Conservation (phyloP, 2,888 invertebrate species). For the Nymphalis urticae region DNA sequence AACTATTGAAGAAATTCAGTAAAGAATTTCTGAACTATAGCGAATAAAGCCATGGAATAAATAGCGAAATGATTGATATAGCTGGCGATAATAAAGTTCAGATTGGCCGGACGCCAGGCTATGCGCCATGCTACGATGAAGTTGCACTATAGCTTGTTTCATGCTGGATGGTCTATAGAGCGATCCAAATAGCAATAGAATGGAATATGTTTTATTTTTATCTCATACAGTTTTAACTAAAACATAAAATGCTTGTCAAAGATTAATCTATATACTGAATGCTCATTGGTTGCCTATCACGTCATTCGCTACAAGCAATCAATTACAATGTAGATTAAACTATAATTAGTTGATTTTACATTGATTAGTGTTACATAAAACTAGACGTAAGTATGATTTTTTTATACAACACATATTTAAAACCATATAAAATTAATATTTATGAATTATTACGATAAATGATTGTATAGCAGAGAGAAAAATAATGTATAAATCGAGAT, state of each 20-base stretch:
- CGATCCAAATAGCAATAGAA: neutral
- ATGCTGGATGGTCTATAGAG: constrained; percentile 7
- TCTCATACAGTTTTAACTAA: neutral
- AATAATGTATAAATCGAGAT: too few relatives aligned
- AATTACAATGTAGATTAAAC: too few relatives aligned
- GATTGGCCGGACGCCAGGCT: constrained; percentile 40
- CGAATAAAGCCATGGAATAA: constrained; percentile 31
- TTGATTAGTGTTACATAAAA: too few relatives aligned
- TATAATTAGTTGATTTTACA: too few relatives aligned
- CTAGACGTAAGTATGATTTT: too few relatives aligned
- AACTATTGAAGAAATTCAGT: constrained; percentile 3
- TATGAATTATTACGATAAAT: too few relatives aligned
- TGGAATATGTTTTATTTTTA: neutral
- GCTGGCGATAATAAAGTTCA: constrained; percentile 42
- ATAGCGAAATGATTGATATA: constrained; percentile 38
- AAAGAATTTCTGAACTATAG: constrained; percentile 7
- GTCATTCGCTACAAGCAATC: too few relatives aligned
- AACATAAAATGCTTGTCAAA: neutral
- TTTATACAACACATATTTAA: too few relatives aligned
- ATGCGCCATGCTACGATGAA: constrained; percentile 17
- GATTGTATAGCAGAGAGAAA: too few relatives aligned
- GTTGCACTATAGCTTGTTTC: constrained; percentile 25
- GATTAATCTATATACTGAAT: too few relatives aligned
- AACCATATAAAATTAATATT: too few relatives aligned
- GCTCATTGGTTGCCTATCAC: too few relatives aligned